Conservation (phyloP, 2,888 invertebrate genomes). For the Polymixis lichenea region DNA sequence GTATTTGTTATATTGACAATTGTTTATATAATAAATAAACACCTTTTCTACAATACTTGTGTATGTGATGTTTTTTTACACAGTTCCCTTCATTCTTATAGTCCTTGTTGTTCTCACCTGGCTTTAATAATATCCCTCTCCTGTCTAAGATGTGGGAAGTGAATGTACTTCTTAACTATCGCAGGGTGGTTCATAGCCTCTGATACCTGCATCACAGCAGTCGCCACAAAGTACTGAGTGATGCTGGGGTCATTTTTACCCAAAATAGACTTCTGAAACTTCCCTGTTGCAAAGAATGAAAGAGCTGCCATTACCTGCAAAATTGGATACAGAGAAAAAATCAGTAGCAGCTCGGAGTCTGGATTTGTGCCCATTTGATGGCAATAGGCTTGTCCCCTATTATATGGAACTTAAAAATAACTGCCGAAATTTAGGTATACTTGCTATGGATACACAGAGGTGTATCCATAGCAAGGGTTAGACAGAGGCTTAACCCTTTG, state of each 20-base stretch:
- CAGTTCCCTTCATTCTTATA: background rate
- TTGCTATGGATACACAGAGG: too few relatives aligned
- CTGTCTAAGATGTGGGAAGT: constrained; percentile 84
- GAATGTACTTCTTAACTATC: constrained; percentile 86
- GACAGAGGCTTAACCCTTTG: too few relatives aligned
- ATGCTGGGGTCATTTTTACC: constrained; percentile 83
- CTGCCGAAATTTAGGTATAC: background rate
- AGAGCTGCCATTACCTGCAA: constrained; percentile 84
- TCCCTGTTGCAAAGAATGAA: constrained; percentile 85
- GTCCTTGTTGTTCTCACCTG: constrained; percentile 71
- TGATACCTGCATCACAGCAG: constrained; percentile 83
- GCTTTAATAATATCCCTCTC: constrained; percentile 84
- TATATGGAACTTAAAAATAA: background rate
- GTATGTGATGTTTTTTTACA: too few relatives aligned
- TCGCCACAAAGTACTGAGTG: constrained; percentile 84
- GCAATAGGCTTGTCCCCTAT: background rate
- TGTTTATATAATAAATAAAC: too few relatives aligned
- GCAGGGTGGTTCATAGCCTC: constrained; percentile 85
- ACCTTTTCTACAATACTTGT: too few relatives aligned
- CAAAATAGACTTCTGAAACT: constrained; percentile 83
- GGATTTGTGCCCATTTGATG: background rate
- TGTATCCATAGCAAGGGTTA: too few relatives aligned
- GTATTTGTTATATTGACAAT: too few relatives aligned
- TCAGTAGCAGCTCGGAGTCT: too few relatives aligned
- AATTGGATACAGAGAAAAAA: background rate